Percentiles rank a stretch among this genome's conserved stretches.
Conservation (phyloP, 2,888 invertebrate genomes). For the Chalcis sispes region DNA sequence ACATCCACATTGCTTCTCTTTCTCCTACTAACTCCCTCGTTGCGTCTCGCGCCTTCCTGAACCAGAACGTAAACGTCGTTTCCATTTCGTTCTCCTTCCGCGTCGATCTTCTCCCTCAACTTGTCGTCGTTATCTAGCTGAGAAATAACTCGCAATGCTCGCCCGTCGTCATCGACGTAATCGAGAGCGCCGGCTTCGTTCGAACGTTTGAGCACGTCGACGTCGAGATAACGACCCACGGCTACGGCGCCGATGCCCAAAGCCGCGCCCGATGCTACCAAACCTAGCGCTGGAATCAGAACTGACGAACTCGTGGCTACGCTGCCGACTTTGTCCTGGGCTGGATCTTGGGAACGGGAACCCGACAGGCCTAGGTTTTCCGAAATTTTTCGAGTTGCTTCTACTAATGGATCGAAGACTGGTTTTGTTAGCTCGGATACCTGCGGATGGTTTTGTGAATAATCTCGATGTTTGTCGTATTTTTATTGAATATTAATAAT, state of each 20-base stretch:
- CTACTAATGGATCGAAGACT: slow-evolving; percentile 84
- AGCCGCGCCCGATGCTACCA: slow-evolving; percentile 90
- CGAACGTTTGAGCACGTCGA: slow-evolving; percentile 80
- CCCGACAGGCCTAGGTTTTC: slow-evolving; percentile 83
- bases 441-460: slow-evolving; percentile 22
- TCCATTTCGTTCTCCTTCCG: slow-evolving; percentile 2
- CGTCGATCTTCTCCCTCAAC: slow-evolving; percentile 46
- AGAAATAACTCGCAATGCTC: slow-evolving; percentile 48
- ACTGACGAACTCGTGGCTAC: slow-evolving; percentile 81
- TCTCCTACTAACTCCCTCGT: slow-evolving; percentile 54
- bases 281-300: slow-evolving; percentile 83
- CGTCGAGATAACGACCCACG: slow-evolving; percentile 84
- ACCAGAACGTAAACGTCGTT: slow-evolving; percentile 39
- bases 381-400: slow-evolving; percentile 88
- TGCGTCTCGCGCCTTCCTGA: slow-evolving; percentile 18
- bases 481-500: no score
- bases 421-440: slow-evolving; percentile 82
- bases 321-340: slow-evolving; percentile 83
- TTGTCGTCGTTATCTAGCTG: slow-evolving; percentile 58
- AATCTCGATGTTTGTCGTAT: not conserved
- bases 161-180: slow-evolving; percentile 24
- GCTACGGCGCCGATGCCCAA: slow-evolving; percentile 89
- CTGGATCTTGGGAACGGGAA: slow-evolving; percentile 72
- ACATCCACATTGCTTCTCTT: slow-evolving; percentile 62
- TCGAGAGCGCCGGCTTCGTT: slow-evolving; percentile 9